Percentiles rank a stretch among this genome's conserved stretches.
Conservation (phyloP, 2,888 invertebrate genomes). For the Harmothoe impar region DNA sequence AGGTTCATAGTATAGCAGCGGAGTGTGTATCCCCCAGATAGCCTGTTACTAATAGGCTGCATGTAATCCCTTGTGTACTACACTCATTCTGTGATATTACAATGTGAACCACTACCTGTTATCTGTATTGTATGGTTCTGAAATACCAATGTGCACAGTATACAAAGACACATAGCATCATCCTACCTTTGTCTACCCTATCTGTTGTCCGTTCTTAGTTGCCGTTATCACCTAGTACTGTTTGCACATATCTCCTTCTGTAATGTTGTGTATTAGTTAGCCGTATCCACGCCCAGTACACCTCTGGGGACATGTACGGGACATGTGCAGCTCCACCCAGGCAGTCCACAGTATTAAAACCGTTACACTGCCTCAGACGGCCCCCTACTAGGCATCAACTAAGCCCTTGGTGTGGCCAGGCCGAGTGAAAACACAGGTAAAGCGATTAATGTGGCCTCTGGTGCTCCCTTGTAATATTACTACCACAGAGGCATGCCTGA, state of each 20-base stretch:
- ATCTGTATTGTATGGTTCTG: no score
- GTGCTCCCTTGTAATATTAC: neutral
- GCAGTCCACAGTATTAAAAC: neutral
- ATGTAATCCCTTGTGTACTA: no score
- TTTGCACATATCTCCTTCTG: neutral
- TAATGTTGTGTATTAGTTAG: neutral
- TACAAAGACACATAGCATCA: neutral
- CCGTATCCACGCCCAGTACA: neutral
- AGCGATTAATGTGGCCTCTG: neutral
- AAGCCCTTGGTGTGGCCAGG: neutral
- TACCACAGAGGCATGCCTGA: neutral
- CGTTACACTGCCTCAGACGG: neutral
- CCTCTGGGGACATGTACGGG: neutral
- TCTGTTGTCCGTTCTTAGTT: neutral
- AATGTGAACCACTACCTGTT: no score
- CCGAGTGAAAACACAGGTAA: constrained; percentile 17
- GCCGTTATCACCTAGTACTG: neutral
- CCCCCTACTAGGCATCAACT: neutral
- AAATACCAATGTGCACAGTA: no score
- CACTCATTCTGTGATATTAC: no score
- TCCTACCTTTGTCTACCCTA: neutral
- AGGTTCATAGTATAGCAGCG: no score
- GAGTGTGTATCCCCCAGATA: no score
- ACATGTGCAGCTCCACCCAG: constrained; percentile 4
- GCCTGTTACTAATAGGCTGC: no score